Base-by-base conservation (phyloP, 2,888 invertebrate species). In the Melinaea marsaeus region DNA sequence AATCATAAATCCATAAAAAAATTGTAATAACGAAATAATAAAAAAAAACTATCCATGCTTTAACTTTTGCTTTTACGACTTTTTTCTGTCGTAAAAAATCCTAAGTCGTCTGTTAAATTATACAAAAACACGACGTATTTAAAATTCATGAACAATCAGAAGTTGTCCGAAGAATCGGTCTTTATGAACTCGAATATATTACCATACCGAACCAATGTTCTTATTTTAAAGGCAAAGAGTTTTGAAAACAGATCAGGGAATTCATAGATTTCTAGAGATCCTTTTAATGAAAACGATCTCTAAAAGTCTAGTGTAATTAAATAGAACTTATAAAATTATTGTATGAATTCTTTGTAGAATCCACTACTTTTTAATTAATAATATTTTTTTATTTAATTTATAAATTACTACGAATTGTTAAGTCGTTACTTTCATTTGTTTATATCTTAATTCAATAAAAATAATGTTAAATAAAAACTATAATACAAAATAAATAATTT, bases 111-210 rank as follows among this genome's bases (percentile, higher is more conserved):
- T 63, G 56, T 65, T 61, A 63, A 65, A 62, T 65, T 68, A 66
- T 67, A 66, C 65, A 67, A 67, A 72, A 71, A 70, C 69, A 71
- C 45, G 62, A 61, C 62, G 70, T 67, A 67, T 70, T 72, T 73
- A 71, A 73, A 71, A 73, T 73, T 73, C 73, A 72, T 73, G 72
- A 71, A 72, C 72, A 73, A 73, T 72, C 73, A 69, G 57, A 57
- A 65, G 65, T 51, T 51, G 51, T 61, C 55, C 61, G 61, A 62
- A 42, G 65, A 62, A 58, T 65, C 65, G 61, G 63, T 62, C 46
- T 60, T 63, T 63, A 63, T 61, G 63, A 67, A 69, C 65, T 60
- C 70, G 63, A 58, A 61, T 63, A 57, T 65, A 71, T 72, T 72
- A 67, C 66, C 71, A 71, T 70, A 72, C 63, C 56, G 64, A 57